Base-by-base conservation (phyloP, 1,140 invertebrate species). In the Platyscapa corneri region DNA sequence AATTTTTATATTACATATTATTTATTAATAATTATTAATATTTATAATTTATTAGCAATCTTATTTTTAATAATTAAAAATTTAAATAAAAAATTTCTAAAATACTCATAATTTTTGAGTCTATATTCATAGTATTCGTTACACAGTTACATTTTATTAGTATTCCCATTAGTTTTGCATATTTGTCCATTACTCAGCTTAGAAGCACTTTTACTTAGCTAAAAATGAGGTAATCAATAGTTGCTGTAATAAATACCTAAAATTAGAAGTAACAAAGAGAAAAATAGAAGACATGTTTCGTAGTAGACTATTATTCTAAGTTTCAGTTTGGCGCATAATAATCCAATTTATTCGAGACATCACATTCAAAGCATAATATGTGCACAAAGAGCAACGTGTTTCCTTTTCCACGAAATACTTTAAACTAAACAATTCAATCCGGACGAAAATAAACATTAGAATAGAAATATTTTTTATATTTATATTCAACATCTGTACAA, bases 271-370 rank as follows among this genome's bases (percentile, higher is more conserved):
- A 81, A 81, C 10, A 49, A 81, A 81, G 14, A 65, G 23, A 81
- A 70, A 70, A 70, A 42, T 32, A 27, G 27, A 81, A 78, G 12
- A 67, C 79, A 70, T 32, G 65, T n/a, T 23, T 70, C 65, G 27
- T 78, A 27, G 37, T 5, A 12, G n/a, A 27, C 42, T 67, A 78
- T 84, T 60, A 67, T 84, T 64, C 74, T 84, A 77, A 84, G 53
- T 39, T 78, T 60, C 30, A 37, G 72, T 70, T 78, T 46, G 30
- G 30, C 39, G 20, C 56, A 78, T 56, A 77, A n/a, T 39, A 78
- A 65, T 77, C 39, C 53, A 83, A 76, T 83, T 83, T 60, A 64
- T 16, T 12, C 34, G 34, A 60, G n/a, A 42, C 27, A 49, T 81
- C 34, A 74, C 37, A 46, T 42, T 76, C 46, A 65, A 32, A 65